Percentiles rank a stretch among this genome's conserved stretches.
phyloP scores from a whole-genome alignment of 2,113 vertebrate species.

The Arenaria interpres region DNA sequence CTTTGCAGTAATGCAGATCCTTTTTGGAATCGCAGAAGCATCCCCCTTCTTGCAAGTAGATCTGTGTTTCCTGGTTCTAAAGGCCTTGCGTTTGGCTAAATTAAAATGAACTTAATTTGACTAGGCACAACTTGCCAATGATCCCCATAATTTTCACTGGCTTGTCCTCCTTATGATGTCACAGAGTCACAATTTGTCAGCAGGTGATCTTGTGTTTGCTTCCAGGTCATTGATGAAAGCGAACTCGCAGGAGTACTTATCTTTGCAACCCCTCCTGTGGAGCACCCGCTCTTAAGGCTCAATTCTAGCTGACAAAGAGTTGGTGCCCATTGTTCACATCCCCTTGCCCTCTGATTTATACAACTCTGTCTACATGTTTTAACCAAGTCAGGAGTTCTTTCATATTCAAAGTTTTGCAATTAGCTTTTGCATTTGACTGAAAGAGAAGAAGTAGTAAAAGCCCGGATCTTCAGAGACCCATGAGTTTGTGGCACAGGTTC shows the following conservation, averaged over 20 bases:
- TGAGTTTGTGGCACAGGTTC: neutral
- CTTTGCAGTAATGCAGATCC: neutral
- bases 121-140: neutral
- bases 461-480: neutral
- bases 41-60: neutral
- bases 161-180: neutral
- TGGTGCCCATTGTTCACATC: fast-evolving
- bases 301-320: neutral
- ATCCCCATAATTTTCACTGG: neutral
- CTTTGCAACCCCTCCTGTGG: neutral
- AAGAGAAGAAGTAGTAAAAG: neutral
- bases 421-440: neutral
- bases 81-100: neutral
- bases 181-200: neutral
- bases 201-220: neutral
- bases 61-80: neutral
- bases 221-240: neutral
- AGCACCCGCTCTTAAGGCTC: neutral
- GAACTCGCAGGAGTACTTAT: too few relatives aligned
- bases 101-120: neutral
- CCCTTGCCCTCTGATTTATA: neutral
- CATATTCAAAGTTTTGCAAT: neutral
- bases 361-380: neutral
- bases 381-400: neutral
- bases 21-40: neutral